Base-by-base conservation (phyloP, 2,888 invertebrate genomes). In the Adelphocoris suturalis region DNA sequence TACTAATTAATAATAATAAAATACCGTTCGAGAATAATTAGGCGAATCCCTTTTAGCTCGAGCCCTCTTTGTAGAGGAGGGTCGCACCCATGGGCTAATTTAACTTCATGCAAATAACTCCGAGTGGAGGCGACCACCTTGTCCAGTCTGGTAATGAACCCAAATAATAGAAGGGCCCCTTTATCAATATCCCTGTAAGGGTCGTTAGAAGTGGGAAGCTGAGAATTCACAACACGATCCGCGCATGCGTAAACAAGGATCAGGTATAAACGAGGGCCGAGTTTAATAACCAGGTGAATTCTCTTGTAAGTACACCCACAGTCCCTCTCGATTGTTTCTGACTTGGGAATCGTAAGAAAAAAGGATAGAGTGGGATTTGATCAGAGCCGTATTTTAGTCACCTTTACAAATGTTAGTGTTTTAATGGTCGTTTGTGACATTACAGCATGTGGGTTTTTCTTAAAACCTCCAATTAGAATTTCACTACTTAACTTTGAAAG, bases 291-390 rank as follows among this genome's bases (percentile, higher is more conserved):
- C 68, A n/a, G 19, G 13, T 7, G 68, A 68, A 12, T 11, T 68
- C 23, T 23, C 68, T 68, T 68, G 68, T 68, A 68, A 68, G 23
- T 68, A 68, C 68, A 68, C 68, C 68, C 68, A 68, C 68, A 68
- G 19, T 23, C 68, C 23, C 23, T 68, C 68, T 23, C 23, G 12
- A 68, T 68, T 68, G 68, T 68, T 23, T 68, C 23, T 23, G 19
- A 68, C 23, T 68, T 23, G 68, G 27, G 9, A 0, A 19, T 3
- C 23, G 68, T 23, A n/a, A 23, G 23, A 68, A 68, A 68, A 68
- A n/a, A 7, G 0, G 57, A n/a, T n/a, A 5, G 57, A 57, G 57
- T 57, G 57, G 57, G 57, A 14, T 57, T n/a, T n/a, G 57, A 57
- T 57, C n/a, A 5, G 57, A 57, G 14, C 16, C 57, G 57, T 57